Evolutionary conservation across 2,113 vertebrate species (phyloP).

Genomic region (Mustela nigripes): DNA sequence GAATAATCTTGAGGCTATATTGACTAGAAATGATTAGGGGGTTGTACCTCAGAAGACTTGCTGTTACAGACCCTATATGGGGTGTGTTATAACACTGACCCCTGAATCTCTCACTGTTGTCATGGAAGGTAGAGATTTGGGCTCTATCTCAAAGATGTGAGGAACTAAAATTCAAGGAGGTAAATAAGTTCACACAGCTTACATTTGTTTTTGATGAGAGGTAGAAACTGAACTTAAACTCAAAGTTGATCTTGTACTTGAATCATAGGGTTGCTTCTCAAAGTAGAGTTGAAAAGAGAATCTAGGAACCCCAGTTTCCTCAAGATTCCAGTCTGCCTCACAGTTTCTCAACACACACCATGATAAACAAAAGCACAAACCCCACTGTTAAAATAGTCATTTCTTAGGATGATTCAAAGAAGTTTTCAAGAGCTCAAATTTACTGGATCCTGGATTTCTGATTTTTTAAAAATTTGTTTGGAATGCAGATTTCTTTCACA

Average conservation of each 20-base stretch:
- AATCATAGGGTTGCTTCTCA: neutral
- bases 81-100: accelerated
- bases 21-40: neutral
- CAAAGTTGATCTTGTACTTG: neutral
- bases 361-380: neutral
- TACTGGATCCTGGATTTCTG: neutral
- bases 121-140: neutral
- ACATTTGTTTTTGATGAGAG: neutral
- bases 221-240: neutral
- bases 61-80: neutral
- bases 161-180: neutral
- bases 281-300: constrained; percentile 12
- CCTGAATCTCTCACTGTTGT: neutral
- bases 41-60: neutral
- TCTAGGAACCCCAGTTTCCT: neutral
- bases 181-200: neutral
- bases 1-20: neutral
- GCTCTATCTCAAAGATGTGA: neutral
- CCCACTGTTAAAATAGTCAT: neutral
- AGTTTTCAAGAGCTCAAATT: neutral
- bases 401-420: neutral
- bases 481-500: neutral
- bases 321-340: neutral
- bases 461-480: neutral
- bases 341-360: neutral